Conservation (phyloP, 1,140 invertebrate species). For the Heliothis virescens region DNA sequence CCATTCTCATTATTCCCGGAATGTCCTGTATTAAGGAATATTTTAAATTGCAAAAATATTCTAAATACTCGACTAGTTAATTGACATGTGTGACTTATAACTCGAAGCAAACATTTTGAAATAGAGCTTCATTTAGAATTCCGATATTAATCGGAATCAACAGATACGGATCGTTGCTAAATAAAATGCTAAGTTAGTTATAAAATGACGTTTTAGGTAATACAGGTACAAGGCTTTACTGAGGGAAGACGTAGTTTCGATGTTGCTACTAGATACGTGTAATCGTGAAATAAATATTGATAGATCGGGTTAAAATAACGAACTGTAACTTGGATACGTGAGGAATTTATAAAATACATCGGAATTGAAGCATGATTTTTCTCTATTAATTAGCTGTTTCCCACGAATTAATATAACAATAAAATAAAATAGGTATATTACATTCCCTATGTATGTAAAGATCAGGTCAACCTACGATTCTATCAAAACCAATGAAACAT, state of each 20-base stretch:
- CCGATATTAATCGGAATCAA: slow-evolving; percentile 38
- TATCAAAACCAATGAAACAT: too few relatives aligned
- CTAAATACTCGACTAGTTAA: slow-evolving; percentile 9
- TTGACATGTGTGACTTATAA: slow-evolving; percentile 35
- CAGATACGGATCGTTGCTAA: slow-evolving; percentile 16
- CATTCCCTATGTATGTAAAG: too few relatives aligned
- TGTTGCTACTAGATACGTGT: slow-evolving; percentile 20
- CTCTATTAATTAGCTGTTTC: too few relatives aligned
- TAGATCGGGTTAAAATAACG: too few relatives aligned
- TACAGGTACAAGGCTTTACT: slow-evolving; percentile 12
- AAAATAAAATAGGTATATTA: too few relatives aligned
- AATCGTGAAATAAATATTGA: slow-evolving; percentile 5
- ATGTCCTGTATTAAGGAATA: slow-evolving; percentile 26
- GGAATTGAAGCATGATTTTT: too few relatives aligned
- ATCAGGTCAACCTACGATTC: too few relatives aligned
- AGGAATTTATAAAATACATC: too few relatives aligned
- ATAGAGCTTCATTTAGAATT: slow-evolving; percentile 37
- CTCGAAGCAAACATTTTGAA: slow-evolving; percentile 7
- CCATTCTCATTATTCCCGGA: slow-evolving; percentile 7
- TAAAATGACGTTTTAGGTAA: slow-evolving; percentile 37
- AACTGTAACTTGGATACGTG: too few relatives aligned
- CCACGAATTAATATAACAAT: too few relatives aligned
- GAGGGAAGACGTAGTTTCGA: slow-evolving; percentile 19
- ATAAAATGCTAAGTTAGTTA: slow-evolving; percentile 28
- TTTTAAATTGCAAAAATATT: slow-evolving; percentile 43